Percentiles rank a stretch among this genome's conserved stretches.
Evolutionary conservation across 2,888 invertebrate species (phyloP).

Genomic region (Dolichopus griseipennis): DNA sequence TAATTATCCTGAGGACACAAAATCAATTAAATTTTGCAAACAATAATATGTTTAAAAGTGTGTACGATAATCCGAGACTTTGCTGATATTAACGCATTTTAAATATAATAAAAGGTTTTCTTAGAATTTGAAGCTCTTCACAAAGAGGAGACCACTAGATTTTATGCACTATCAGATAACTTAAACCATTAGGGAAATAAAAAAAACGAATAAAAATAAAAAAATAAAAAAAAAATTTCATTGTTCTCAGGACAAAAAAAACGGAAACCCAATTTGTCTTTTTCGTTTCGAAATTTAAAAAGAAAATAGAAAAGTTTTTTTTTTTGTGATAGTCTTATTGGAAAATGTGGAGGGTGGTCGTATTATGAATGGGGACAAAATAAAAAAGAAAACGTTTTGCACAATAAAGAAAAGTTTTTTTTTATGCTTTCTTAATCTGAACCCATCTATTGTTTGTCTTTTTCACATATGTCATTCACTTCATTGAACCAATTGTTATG

Average conservation of each 20-base stretch:
- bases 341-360: too few species aligned
- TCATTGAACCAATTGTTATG: not conserved
- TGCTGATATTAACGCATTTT: too few species aligned
- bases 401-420: not conserved
- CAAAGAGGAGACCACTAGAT: too few species aligned
- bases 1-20: too few species aligned
- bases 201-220: not conserved
- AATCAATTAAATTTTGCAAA: too few species aligned
- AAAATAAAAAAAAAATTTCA: not conserved
- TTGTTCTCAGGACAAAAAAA: not conserved
- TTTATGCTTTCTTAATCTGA: not conserved
- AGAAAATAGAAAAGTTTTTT: too few species aligned
- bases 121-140: too few species aligned
- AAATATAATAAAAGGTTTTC: too few species aligned
- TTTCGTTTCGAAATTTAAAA: not conserved
- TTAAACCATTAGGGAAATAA: not conserved
- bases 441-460: not conserved
- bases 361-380: not conserved
- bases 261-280: not conserved
- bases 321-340: too few species aligned
- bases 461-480: not conserved
- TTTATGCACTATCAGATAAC: not conserved
- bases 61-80: too few species aligned
- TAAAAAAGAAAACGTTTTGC: not conserved
- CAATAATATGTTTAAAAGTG: too few species aligned